phyloP scores from a whole-genome alignment of 2,888 invertebrate species.

The Cryptophagus acutangulus region DNA sequence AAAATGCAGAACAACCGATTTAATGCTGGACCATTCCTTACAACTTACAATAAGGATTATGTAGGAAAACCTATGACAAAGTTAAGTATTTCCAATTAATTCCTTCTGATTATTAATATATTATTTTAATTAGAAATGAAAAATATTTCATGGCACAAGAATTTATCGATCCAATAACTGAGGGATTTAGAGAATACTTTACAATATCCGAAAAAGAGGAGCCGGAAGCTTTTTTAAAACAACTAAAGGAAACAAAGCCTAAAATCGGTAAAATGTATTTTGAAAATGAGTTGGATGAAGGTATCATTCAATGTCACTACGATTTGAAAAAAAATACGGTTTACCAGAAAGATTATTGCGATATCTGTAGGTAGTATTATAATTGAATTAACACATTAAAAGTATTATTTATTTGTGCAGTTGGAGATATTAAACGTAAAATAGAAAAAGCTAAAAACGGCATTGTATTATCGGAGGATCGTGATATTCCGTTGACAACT shows the following conservation, averaged over 20 bases:
- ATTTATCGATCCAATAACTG: slow-evolving; percentile 29
- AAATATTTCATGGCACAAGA: slow-evolving; percentile 23
- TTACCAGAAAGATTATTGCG: slow-evolving; percentile 33
- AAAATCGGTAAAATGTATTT: slow-evolving; percentile 27
- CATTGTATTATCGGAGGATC: slow-evolving; percentile 22
- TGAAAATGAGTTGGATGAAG: slow-evolving; percentile 24
- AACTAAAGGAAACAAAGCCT: slow-evolving; percentile 21
- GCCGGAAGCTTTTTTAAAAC: slow-evolving; percentile 23
- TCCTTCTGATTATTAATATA: too few relatives aligned
- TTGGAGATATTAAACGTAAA: slow-evolving; percentile 25
- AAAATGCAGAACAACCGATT: too few relatives aligned
- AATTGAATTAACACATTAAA: background rate
- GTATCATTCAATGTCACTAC: slow-evolving; percentile 19
- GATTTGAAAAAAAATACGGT: slow-evolving; percentile 26
- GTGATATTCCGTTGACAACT: slow-evolving; percentile 29
- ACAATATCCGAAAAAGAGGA: slow-evolving; percentile 21
- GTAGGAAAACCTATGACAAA: too few relatives aligned
- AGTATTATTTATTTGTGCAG: slow-evolving; percentile 13
- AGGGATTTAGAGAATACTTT: slow-evolving; percentile 29
- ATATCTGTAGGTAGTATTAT: slow-evolving; percentile 31
- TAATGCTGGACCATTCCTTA: too few relatives aligned
- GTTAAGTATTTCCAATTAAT: too few relatives aligned
- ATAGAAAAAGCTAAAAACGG: slow-evolving; percentile 13
- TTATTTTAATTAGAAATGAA: too few relatives aligned
- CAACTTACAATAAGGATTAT: too few relatives aligned